Base-by-base conservation (phyloP, 2,797 vertebrate species). In the Phrynocephalus forsythii region DNA sequence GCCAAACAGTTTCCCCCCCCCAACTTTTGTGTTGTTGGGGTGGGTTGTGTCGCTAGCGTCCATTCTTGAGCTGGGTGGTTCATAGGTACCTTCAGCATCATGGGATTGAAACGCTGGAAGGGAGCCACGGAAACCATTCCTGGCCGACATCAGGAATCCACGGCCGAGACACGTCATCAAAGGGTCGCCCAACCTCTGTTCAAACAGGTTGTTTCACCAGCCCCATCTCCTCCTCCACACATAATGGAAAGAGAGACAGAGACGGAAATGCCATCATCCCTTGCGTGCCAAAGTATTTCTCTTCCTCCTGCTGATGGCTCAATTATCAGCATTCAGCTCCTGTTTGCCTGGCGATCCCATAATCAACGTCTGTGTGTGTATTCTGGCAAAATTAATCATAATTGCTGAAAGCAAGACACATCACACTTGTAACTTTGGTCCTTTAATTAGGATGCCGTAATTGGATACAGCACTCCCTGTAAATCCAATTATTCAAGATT, bases 401-500 rank as follows among this genome's bases (percentile, higher is more conserved):
- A 86, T 82, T 91, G 90, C 93, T 91, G 93, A 88, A 83, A 95
- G 94, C 89, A 84, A 92, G 94, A 93, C 91, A 82, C 93, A 92
- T 69, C 69, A 1, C 91, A 3, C 94, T 95, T 92, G 94, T 94
- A 95, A 93, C 88, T 56, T 87, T 77, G 93, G 91, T 91, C 93
- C 85, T 84, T 93, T 96, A 96, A 96, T 96, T 96, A 96, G 91
- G 87, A 90, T 82, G 11, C 89, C 16, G 92, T 96, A 96, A 96
- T 96, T 95, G 91, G 94, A 95, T 93, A 73, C 90, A 63, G 94
- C 80, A 5, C 90, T 91, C 82, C 78, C 92, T 63, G 90, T 50
- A 96, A 95, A 95, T 95, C 92, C 95, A 96, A 96, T 96, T 96
- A 96, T 85, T 91, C 73, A 90, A 89, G 94, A 94, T 95, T 88